phyloP scores from a whole-genome alignment of 1,140 invertebrate species.

The Sycophaga agraensis region DNA sequence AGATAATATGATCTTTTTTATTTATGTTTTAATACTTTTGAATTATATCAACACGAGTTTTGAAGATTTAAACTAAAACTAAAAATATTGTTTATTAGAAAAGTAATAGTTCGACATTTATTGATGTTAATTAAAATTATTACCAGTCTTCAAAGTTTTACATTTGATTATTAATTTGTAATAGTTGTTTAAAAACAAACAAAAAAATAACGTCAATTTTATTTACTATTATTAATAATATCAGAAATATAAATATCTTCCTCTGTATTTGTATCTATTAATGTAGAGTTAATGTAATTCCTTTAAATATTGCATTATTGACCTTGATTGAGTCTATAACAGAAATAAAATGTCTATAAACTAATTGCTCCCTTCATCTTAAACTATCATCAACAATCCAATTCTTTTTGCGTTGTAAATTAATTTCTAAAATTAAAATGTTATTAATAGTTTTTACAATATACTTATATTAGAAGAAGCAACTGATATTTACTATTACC shows the following conservation, averaged over 20 bases:
- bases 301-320: constrained; percentile 52
- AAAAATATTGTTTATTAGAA: too few relatives aligned
- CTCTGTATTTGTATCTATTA: constrained; percentile 59
- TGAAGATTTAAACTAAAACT: too few relatives aligned
- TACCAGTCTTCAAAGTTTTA: too few relatives aligned
- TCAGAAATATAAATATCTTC: constrained; percentile 60
- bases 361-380: constrained; percentile 61
- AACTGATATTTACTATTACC: constrained; percentile 46
- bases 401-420: constrained; percentile 53
- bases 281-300: constrained; percentile 57
- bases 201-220: too few relatives aligned
- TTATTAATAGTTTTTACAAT: constrained; percentile 12
- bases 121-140: too few relatives aligned
- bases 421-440: constrained; percentile 52
- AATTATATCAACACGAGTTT: too few relatives aligned
- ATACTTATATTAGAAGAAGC: background rate
- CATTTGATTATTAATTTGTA: too few relatives aligned
- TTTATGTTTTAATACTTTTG: too few relatives aligned
- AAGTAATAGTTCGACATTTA: too few relatives aligned
- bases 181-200: too few relatives aligned
- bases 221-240: constrained; percentile 55
- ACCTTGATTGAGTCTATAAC: constrained; percentile 54
- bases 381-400: constrained; percentile 62
- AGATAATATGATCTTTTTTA: too few relatives aligned
- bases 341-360: constrained; percentile 60